These are phyloP conservation scores for Echinometra lucunter DNA, from an alignment of 53 echinoderm and acorn worm genomes.

Conservation along the genomic window DNA sequence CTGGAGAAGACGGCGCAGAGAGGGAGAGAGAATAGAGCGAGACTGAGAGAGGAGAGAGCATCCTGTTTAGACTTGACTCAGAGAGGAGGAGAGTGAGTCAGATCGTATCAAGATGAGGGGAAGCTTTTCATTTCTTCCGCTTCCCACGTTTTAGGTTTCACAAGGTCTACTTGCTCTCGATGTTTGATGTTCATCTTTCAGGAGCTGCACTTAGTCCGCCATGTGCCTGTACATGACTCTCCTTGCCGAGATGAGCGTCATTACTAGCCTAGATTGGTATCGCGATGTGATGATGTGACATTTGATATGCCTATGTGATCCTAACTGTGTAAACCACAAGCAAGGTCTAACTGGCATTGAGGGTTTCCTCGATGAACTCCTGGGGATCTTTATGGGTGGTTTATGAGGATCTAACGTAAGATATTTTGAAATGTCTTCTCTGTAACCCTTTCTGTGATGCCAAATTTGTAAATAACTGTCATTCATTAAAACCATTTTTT, in stretches of 20 bases:
- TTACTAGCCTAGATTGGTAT: constrained; percentile 17
- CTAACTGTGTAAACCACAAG: not conserved
- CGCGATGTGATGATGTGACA: constrained; percentile 48
- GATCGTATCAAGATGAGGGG: constrained; percentile 44
- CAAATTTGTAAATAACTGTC: too few species aligned
- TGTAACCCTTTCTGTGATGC: too few species aligned
- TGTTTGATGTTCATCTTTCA: not conserved
- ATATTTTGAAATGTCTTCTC: not conserved
- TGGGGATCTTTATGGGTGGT: not conserved
- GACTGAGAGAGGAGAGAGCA: not conserved
- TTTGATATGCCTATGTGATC: constrained; percentile 23
- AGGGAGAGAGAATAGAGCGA: not conserved
- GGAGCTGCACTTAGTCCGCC: not conserved
- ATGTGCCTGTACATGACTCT: not conserved
- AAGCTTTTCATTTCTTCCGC: constrained; percentile 57
- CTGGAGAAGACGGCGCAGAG: not conserved
- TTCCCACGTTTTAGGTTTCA: not conserved
- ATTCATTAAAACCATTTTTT: too few species aligned
- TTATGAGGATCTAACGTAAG: not conserved
- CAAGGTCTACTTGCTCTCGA: not conserved
- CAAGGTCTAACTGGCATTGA: constrained; percentile 15
- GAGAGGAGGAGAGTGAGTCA: constrained; percentile 49
- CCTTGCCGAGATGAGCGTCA: not conserved
- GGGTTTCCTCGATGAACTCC: constrained; percentile 5
- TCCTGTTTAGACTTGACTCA: constrained; percentile 55